Evolutionary conservation across 1,140 invertebrate species (phyloP).

Genomic region (Coptotermes formosanus): DNA sequence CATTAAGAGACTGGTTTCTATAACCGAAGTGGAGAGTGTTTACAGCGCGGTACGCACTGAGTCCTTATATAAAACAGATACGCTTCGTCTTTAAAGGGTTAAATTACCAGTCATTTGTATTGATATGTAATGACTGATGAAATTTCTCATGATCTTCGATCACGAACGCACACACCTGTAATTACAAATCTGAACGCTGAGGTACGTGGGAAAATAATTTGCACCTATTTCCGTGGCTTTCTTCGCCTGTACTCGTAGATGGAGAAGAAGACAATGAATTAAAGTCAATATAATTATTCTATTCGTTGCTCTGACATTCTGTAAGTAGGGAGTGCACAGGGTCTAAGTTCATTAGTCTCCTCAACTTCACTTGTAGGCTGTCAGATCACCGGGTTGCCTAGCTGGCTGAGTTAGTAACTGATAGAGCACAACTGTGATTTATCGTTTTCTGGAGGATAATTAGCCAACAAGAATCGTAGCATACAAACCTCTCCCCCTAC

Average conservation of each 20-base stretch:
- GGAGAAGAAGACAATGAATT: background rate
- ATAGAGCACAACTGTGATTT: slow-evolving; percentile 9
- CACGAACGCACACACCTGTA: background rate
- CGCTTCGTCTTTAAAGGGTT: too few species aligned
- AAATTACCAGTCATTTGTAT: too few species aligned
- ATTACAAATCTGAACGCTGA: background rate
- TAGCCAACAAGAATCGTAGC: background rate
- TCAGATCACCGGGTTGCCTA: background rate
- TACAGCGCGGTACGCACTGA: too few species aligned
- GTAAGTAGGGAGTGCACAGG: background rate
- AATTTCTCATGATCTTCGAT: background rate
- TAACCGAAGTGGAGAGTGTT: too few species aligned
- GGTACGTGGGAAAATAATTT: background rate
- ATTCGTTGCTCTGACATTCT: background rate
- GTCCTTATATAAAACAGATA: too few species aligned
- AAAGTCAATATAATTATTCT: slow-evolving; percentile 20
- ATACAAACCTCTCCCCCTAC: slow-evolving; percentile 4
- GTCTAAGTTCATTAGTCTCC: slow-evolving; percentile 6
- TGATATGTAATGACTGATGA: background rate
- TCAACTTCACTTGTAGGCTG: slow-evolving; percentile 1
- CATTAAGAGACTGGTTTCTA: too few species aligned
- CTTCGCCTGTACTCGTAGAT: background rate
- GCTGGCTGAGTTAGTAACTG: background rate
- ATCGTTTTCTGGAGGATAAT: background rate
- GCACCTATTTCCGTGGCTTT: background rate